These are phyloP conservation scores for Australoheros facetus DNA, from an alignment of 2,797 vertebrate genomes.

Conservation along the genomic window DNA sequence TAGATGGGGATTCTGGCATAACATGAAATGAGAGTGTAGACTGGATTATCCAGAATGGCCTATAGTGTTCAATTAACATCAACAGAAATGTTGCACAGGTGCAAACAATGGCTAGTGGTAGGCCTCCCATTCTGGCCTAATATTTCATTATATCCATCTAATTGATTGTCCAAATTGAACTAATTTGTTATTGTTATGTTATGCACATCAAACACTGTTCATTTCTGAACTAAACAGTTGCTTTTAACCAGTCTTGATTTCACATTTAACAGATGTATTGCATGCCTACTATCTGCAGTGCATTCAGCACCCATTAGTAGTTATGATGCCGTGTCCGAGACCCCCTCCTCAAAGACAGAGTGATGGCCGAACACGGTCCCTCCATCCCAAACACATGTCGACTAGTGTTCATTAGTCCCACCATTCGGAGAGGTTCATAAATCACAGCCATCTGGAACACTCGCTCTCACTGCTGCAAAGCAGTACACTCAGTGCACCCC, in stretches of 20 bases:
- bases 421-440: conserved; percentile 59
- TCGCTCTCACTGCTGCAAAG: conserved; percentile 29
- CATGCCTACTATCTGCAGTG: background rate
- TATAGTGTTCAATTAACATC: background rate
- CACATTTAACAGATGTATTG: conserved; percentile 1
- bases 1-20: conserved; percentile 12
- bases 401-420: conserved; percentile 59
- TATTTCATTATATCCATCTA: background rate
- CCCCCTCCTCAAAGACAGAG: conserved; percentile 41
- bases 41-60: background rate
- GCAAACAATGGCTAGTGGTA: background rate
- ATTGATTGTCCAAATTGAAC: background rate
- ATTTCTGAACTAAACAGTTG: background rate
- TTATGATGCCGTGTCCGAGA: conserved; percentile 19
- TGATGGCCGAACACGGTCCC: conserved; percentile 48
- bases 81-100: background rate
- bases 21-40: conserved; percentile 4
- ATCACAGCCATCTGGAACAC: conserved; percentile 69
- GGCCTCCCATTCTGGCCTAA: background rate
- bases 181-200: conserved; percentile 1
- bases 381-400: conserved; percentile 63
- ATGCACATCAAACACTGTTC: background rate
- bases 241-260: background rate
- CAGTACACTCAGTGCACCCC: background rate
- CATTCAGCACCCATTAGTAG: background rate